Base-by-base conservation (phyloP, 2,888 invertebrate genomes). In the Aspidiotus destructor region DNA sequence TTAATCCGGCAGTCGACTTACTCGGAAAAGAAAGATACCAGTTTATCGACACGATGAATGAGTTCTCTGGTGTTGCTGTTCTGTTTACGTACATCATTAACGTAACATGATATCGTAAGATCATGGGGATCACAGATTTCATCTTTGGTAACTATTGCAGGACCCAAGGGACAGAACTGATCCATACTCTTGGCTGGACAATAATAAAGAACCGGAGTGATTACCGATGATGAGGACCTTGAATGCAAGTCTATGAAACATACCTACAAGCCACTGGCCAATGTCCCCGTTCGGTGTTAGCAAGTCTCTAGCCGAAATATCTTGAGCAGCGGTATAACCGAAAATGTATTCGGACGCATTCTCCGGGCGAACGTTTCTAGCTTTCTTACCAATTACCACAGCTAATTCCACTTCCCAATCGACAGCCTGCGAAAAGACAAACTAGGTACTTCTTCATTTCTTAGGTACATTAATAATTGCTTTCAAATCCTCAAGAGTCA, bases 361-460 rank as follows among this genome's bases (percentile, higher is more conserved):
- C 7, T 82, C 81, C 8, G 81, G 82, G 62, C 83, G 78, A 13
- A 93, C 84, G 69, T 82, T 79, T 74, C 86, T 86, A 0, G 87
- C 88, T 72, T 80, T 80, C 75, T 86, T 87, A 10, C 92, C 91
- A 69, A 94, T 89, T 1, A 94, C 85, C 53, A 92, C 85, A 0
- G 86, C 88, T 57, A 94, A 75, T 76, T 94, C 93, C 0, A 91
- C 91, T 77, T 94, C 94, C 86, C 89, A 92, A 76, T 92, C 92
- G 0, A 91, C 83, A 79, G 85, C 85, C 89, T 91, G 77, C 1
- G 77, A 77, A 5, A 48, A 48, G 44, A 41, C n/a, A 52, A 28
- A n/a, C n/a, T n/a, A n/a, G n/a, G n/a, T n/a, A n/a, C n/a, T n/a
- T n/a, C n/a, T n/a, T 40, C 11, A 10, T 5, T 60, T 28, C 11